Base-by-base conservation (phyloP, 2,888 invertebrate species). In the Melieria crassipennis region DNA sequence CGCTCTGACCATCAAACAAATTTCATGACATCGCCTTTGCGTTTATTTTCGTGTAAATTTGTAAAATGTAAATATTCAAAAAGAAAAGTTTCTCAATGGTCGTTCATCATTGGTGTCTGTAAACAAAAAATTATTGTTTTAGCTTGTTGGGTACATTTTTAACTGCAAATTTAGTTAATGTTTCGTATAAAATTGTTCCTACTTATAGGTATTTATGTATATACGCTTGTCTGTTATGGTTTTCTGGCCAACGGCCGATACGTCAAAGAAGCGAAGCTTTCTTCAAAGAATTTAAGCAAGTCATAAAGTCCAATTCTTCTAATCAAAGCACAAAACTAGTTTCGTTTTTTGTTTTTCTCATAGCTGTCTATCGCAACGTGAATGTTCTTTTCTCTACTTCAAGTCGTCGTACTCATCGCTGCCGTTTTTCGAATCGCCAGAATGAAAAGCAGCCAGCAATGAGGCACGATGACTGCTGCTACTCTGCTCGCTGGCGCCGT, bases 391-490 rank as follows among this genome's bases (percentile, higher is more conserved):
- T 66, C 50, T 80, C 76, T 80, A 87, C 78, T 87, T 86, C 58
- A 87, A 81, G 77, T 87, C 86, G 76, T 86, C 86, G 75, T 85
- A 86, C 77, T 84, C 85, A 79, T 86, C 86, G 75, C 85, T 84
- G 77, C 86, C 84, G 76, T 85, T 86, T 77, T 85, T 86, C 46
- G 84, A 84, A 75, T 84, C 84, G 52, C 85, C 82, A 70, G 83
- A 79, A 75, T 84, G 86, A 75, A 84, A 85, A 70, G 83, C 82
- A n/a, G 85, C 81, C 78, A 85, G 79, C 69, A 82, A 79, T 11
- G 81, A 78, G 72, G 82, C 73, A 65, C 84, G 83, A 57, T 70
- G 69, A 73, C 80, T 79, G 57, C 72, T 73, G 62, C 48, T 68
- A 43, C 56, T 63, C 43, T 69, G 48, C 48, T 64, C 58, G 50